Evolutionary conservation across 2,113 vertebrate genomes (phyloP).

Genomic region (Cacatua alba): DNA sequence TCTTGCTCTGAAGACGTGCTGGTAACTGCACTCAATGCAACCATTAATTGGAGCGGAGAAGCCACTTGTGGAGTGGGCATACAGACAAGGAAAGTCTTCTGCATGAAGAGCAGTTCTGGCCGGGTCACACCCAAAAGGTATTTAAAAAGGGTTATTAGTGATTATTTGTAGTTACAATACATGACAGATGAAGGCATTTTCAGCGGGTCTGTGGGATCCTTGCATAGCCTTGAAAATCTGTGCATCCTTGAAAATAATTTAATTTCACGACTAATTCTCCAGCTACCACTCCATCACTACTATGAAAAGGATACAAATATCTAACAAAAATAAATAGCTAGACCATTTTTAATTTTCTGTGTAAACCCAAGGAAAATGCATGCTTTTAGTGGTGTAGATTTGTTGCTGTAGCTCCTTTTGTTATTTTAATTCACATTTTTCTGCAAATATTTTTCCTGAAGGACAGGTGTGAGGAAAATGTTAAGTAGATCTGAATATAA

Average conservation of each 20-base stretch:
- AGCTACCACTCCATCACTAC: not conserved
- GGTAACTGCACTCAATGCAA: slow-evolving; percentile 74
- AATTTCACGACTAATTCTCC: not conserved
- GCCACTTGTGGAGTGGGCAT: slow-evolving; percentile 82
- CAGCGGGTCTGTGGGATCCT: not conserved
- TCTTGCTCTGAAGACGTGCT: slow-evolving; percentile 79
- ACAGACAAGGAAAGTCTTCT: slow-evolving; percentile 86
- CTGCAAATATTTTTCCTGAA: slow-evolving; percentile 1
- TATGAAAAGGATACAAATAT: not conserved
- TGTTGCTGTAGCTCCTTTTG: not conserved
- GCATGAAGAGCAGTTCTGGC: slow-evolving; percentile 83
- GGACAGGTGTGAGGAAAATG: not conserved
- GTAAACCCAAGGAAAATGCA: not conserved
- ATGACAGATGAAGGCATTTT: not conserved
- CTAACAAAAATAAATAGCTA: not conserved
- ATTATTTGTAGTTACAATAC: not conserved
- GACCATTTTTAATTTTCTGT: not conserved
- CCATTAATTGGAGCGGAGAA: slow-evolving; percentile 70
- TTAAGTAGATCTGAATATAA: not conserved
- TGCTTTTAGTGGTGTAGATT: not conserved
- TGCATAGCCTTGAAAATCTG: not conserved
- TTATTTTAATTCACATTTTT: not conserved
- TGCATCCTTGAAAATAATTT: not conserved
- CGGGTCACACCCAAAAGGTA: slow-evolving; percentile 91
- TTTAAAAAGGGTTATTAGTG: not conserved